Evolutionary conservation across 2,113 vertebrate species (phyloP).

Genomic region (Pogonocichla stellata): DNA sequence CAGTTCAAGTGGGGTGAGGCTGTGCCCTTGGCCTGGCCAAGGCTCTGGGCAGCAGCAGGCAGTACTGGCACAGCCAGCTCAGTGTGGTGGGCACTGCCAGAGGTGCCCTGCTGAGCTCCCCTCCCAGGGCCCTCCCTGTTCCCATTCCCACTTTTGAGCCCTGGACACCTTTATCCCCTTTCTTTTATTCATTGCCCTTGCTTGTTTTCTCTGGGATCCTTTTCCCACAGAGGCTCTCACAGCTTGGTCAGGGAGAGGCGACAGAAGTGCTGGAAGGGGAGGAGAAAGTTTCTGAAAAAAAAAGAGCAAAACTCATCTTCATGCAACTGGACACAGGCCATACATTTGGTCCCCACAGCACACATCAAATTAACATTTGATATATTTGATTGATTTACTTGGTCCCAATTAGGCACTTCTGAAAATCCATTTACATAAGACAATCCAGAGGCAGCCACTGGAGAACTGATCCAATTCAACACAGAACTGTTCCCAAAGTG

Average conservation of each 20-base stretch:
- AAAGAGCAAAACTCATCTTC: not conserved
- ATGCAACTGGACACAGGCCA: not conserved
- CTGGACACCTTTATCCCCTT: not conserved
- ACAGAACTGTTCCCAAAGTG: fast-evolving
- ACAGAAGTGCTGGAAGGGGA: not conserved
- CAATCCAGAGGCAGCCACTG: not conserved
- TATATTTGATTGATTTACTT: not conserved
- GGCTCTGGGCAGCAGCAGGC: not conserved
- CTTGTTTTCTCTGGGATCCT: not conserved
- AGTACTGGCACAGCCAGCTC: fast-evolving
- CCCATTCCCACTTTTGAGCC: not conserved
- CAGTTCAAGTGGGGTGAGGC: fast-evolving
- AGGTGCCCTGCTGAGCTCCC: not conserved
- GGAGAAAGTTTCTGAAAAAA: not conserved
- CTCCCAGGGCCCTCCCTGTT: not conserved
- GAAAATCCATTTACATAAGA: fast-evolving
- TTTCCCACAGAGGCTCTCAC: not conserved
- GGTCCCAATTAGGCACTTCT: not conserved
- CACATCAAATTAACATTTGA: not conserved
- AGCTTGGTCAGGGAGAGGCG: not conserved
- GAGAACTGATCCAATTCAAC: not conserved
- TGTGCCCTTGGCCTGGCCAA: no score
- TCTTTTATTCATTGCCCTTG: not conserved
- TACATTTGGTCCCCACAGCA: fast-evolving
- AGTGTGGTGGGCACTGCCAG: not conserved